Percentiles rank a stretch among this genome's conserved stretches.
Conservation (phyloP, 2,797 vertebrate species). For the Nannoperca australis region DNA sequence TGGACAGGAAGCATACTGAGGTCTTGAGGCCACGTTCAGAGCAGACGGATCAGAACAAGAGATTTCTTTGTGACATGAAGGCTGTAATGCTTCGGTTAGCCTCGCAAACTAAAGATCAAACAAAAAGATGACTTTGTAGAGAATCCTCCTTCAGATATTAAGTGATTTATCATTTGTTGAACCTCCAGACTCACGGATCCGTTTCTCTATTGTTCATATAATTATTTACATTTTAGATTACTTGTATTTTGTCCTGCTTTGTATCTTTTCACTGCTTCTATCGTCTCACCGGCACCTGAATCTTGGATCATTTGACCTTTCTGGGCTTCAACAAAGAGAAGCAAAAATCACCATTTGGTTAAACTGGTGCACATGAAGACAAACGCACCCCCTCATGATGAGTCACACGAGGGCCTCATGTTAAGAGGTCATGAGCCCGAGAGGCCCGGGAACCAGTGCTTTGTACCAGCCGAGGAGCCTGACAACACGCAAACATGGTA, state of each 20-base stretch:
- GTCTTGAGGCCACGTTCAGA: too few species aligned
- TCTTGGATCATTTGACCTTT: background rate
- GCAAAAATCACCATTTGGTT: background rate
- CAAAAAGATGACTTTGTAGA: too few species aligned
- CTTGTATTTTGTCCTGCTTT: background rate
- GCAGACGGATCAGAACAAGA: too few species aligned
- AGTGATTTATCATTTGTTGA: background rate
- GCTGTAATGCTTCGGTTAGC: too few species aligned
- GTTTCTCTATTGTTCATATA: too few species aligned
- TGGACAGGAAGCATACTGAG: too few species aligned
- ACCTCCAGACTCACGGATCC: too few species aligned
- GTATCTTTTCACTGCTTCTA: background rate
- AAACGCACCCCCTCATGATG: conserved; percentile 24
- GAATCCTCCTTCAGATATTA: background rate
- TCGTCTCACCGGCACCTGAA: background rate
- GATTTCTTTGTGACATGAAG: background rate
- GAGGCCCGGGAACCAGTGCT: too few species aligned
- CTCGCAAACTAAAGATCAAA: too few species aligned
- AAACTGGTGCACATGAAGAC: conserved; percentile 16
- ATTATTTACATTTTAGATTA: background rate
- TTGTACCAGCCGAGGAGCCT: background rate
- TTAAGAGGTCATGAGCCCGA: conserved; percentile 2
- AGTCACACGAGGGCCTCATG: conserved; percentile 28
- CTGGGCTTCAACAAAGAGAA: background rate
- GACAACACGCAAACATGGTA: conserved; percentile 3